Evolutionary conservation across 2,797 vertebrate genomes (phyloP), one percentile per base, ranked within the genome.

Genomic region (Ctenosaura bakeri): DNA sequence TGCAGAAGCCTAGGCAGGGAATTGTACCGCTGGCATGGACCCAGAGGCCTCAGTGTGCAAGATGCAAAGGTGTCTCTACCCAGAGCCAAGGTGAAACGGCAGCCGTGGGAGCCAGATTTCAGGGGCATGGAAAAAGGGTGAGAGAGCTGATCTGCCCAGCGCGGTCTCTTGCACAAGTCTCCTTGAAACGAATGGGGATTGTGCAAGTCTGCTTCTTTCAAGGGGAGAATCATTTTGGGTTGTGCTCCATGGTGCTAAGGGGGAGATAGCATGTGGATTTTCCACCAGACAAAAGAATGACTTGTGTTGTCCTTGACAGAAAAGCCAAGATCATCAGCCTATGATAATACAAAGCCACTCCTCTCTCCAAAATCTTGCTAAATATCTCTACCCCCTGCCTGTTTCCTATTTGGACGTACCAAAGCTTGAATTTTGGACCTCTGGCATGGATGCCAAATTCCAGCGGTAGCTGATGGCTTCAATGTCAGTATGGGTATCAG

Each of bases 1-100:
- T 79, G 82, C 69, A 83, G 81, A 86, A 89, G 85, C 90, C 91
- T 90, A 78, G 0, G 6, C 9, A 54, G 83, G 32, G 84, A 74
- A 54, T 35, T 3, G 50, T 13, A 1, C 10, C 26, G 20, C 50
- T 73, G 83, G 83, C 50, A 52, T 16, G 6, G 77, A 35, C 46
- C 10, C 18, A 52, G 26, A 16, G 20, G 74, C 73, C 56, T 14
- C 3, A 2, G n/a, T 35, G 22, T 56, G 56, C 8, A 42, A 46
- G 35, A 64, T 10, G 16, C 26, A 42, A 56, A 77, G 24, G 52
- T 18, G 38, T 7, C 35, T 10, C 6, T 81, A 6, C 22, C 22
- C 50, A 78, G 87, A 56, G 16, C 7, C 50, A 26, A 54, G 24
- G 42, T 18, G 42, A 71, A 52, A 32, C 10, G 5, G 13, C 13